Percentiles rank a stretch among this genome's conserved stretches.
These are phyloP conservation scores for Pogonophryne albipinna DNA, from an alignment of 2,797 vertebrate genomes.

Conservation along the genomic window DNA sequence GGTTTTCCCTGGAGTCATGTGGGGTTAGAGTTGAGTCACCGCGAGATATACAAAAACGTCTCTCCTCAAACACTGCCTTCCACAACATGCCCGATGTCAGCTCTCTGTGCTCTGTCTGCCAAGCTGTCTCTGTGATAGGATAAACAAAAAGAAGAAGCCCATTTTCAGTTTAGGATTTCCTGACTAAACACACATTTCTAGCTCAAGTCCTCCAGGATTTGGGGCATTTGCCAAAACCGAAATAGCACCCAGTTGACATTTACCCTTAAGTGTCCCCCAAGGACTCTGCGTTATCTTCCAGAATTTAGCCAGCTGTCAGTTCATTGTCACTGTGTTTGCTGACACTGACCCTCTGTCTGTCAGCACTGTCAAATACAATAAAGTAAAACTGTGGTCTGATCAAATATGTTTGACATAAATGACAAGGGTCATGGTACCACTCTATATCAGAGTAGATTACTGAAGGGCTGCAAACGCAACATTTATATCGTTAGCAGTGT, in stretches of 20 bases:
- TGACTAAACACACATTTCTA: background rate
- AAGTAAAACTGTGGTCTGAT: constrained; percentile 27
- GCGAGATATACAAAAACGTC: constrained; percentile 56
- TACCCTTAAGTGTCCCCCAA: constrained; percentile 11
- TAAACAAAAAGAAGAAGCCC: constrained; percentile 21
- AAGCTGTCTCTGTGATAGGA: constrained; percentile 19
- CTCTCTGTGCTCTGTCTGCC: constrained; percentile 41
- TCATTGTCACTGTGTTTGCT: constrained; percentile 58
- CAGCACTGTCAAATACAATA: constrained; percentile 49
- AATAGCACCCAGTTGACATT: constrained; percentile 50
- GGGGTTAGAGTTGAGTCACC: constrained; percentile 60
- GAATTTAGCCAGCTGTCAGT: constrained; percentile 55
- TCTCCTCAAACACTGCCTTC: constrained; percentile 52
- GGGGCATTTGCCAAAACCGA: constrained; percentile 22
- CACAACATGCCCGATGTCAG: constrained; percentile 53
- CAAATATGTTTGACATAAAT: constrained; percentile 2
- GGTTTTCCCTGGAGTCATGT: constrained; percentile 49
- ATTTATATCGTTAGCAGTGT: background rate
- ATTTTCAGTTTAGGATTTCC: background rate
- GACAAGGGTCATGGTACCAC: constrained; percentile 21
- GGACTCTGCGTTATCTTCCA: constrained; percentile 36
- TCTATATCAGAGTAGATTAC: constrained; percentile 18
- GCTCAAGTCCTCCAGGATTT: background rate
- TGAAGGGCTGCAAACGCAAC: background rate
- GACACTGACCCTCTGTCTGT: constrained; percentile 60